phyloP scores from a whole-genome alignment of 2,888 invertebrate genomes.

The Drosophila affinis region DNA sequence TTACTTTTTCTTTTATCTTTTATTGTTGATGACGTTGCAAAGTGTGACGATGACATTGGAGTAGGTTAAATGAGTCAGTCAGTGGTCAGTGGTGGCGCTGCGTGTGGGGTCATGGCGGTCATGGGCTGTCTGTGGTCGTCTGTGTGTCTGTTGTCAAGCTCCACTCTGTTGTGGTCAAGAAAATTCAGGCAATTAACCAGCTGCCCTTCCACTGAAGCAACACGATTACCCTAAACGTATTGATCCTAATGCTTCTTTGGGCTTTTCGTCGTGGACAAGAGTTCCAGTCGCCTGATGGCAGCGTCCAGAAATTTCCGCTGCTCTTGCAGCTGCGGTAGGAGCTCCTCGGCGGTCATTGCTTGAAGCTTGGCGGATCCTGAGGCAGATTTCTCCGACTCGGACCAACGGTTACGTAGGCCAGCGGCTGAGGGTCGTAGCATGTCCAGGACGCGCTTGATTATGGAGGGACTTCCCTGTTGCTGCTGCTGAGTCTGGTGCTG shows the following conservation, averaged over 20 bases:
- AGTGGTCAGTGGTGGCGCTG: too few relatives aligned
- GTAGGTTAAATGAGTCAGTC: constrained; percentile 18
- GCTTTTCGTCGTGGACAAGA: constrained; percentile 28
- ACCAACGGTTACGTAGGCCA: constrained; percentile 21
- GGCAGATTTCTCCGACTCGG: not conserved
- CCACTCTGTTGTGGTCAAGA: constrained; percentile 32
- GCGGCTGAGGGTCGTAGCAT: constrained; percentile 56
- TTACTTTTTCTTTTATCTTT: not conserved
- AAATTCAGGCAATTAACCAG: too few relatives aligned
- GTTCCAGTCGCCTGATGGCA: constrained; percentile 61
- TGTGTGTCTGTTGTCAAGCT: constrained; percentile 7
- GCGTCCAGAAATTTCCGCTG: constrained; percentile 64
- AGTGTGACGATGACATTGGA: constrained; percentile 21
- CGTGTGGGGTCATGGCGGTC: too few relatives aligned
- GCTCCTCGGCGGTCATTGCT: constrained; percentile 48
- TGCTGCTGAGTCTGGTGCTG: constrained; percentile 23
- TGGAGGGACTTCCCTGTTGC: constrained; percentile 50
- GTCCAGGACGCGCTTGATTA: constrained; percentile 60
- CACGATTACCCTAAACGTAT: not conserved
- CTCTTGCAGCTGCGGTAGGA: constrained; percentile 56
- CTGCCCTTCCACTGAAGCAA: too few relatives aligned
- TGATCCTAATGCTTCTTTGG: constrained; percentile 4
- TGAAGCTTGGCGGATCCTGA: constrained; percentile 1
- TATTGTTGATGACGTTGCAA: constrained; percentile 24
- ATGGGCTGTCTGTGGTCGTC: too few relatives aligned